Base-by-base conservation (phyloP, 2,888 invertebrate species). In the Eupithecia tripunctaria region DNA sequence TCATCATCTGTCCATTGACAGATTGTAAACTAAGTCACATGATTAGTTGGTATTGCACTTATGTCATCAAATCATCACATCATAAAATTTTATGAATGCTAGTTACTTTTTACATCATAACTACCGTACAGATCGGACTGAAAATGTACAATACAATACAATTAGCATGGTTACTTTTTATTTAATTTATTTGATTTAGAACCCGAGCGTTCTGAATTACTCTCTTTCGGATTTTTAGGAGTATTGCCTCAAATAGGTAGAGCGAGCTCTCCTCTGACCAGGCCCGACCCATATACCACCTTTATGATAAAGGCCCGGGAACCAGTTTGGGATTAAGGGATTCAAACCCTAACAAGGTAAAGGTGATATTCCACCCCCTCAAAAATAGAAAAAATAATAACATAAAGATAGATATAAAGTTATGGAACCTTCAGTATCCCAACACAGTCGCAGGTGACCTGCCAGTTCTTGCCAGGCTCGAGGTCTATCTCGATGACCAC, bases 391-490 rank as follows among this genome's bases (percentile, higher is more conserved):
- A n/a, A n/a, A n/a, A n/a, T n/a, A n/a, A n/a, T n/a, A n/a, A n/a
- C n/a, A n/a, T n/a, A n/a, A n/a, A n/a, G n/a, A n/a, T n/a, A n/a
- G n/a, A 27, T 60, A 63, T 63, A 18, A 15, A 21, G 25, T 21
- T 38, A n/a, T 14, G 7, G 12, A 36, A 96, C 96, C 94, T 98
- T 99, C 78, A 99, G 95, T 82, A 99, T 99, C 18, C 99, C 99
- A 73, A 99, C 99, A 94, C 99, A 99, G 95, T 99, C 99, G 88
- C 99, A 98, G 78, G 97, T 97, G 73, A 98, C 97, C 84, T 97
- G 96, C 98, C 98, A 98, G 82, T 98, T 98, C 90, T 97, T 97
- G 68, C 97, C 95, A 0, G 99, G 98, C 81, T 98, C 97, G 84
- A 99, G 96, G 83, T 98, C 97, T 75, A 99, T 96, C 92, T 99